Evolutionary conservation across 2,113 vertebrate species (phyloP).

Genomic region (Phasianus colchicus): DNA sequence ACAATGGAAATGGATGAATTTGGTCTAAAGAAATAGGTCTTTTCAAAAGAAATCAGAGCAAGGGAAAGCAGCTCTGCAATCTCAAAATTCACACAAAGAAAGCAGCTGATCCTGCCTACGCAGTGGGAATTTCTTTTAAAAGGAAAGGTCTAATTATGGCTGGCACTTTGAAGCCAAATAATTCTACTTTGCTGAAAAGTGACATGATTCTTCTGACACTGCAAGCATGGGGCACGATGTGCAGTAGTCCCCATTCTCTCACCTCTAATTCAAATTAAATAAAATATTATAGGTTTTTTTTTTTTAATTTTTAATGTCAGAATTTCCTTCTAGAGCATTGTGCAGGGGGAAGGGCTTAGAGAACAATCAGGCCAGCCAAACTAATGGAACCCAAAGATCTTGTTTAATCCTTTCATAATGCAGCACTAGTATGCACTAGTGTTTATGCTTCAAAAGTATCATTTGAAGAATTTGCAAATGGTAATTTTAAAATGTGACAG

Average conservation of each 20-base stretch:
- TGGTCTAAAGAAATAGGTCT: background rate
- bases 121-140: constrained; percentile 35
- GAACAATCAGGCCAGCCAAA: background rate
- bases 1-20: constrained; percentile 38
- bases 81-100: constrained; percentile 52
- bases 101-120: constrained; percentile 45
- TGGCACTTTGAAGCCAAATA: constrained; percentile 30
- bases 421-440: background rate
- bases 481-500: background rate
- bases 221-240: background rate
- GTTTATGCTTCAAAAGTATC: background rate
- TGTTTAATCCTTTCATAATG: background rate
- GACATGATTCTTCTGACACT: background rate
- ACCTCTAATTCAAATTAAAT: background rate
- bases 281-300: background rate
- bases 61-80: background rate
- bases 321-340: background rate
- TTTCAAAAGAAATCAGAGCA: constrained; percentile 1
- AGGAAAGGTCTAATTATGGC: constrained; percentile 39
- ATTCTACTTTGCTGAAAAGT: constrained; percentile 20
- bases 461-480: background rate
- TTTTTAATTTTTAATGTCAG: background rate
- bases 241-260: background rate
- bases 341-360: background rate
- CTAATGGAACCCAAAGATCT: background rate